phyloP scores from a whole-genome alignment of 37 sponge, comb jelly and placozoan genomes.

The Oopsacas minuta region DNA sequence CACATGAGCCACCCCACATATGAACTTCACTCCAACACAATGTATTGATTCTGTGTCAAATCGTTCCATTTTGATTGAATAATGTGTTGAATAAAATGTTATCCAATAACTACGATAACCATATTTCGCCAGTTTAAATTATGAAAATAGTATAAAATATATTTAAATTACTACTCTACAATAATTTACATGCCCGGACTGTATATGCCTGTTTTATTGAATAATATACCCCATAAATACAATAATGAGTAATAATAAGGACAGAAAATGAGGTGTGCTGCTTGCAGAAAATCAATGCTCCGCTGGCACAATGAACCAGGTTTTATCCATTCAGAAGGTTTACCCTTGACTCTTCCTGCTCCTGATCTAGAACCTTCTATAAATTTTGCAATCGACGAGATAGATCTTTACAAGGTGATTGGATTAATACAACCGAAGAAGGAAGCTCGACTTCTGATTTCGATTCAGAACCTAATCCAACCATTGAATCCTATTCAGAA shows the following conservation, averaged over 20 bases:
- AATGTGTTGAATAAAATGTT: too few species aligned
- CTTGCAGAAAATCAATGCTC: neutral
- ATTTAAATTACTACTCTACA: too few species aligned
- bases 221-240: neutral
- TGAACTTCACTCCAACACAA: too few species aligned
- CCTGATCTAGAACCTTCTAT: conserved; percentile 1
- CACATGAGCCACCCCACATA: too few species aligned
- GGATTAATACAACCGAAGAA: neutral
- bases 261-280: neutral
- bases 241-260: conserved; percentile 7
- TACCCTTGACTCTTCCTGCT: conserved; percentile 3
- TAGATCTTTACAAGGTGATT: neutral
- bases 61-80: too few species aligned
- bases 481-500: neutral
- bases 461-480: conserved; percentile 2
- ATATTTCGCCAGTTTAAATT: too few species aligned
- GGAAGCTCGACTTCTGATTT: neutral
- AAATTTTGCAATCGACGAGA: conserved; percentile 5
- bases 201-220: too few species aligned
- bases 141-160: too few species aligned
- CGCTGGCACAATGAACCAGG: neutral
- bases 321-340: neutral
- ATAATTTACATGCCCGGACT: too few species aligned
- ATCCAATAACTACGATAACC: too few species aligned
- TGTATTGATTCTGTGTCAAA: too few species aligned